Conservation (phyloP, 2,888 invertebrate genomes). For the Pediacus dermestoides region DNA sequence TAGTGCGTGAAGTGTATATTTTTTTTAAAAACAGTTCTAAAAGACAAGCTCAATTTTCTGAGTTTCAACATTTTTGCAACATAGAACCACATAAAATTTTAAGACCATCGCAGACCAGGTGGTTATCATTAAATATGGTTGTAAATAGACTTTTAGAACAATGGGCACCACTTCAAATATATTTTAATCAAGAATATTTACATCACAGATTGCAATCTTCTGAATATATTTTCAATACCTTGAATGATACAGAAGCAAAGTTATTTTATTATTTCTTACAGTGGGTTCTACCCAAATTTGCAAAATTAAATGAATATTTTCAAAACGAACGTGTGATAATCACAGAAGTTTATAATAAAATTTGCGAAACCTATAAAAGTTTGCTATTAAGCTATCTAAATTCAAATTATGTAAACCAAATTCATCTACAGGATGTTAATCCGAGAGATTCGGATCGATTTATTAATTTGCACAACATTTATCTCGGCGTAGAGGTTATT, state of each 20-base stretch:
- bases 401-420: neutral
- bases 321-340: neutral
- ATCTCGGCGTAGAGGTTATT: slow-evolving; percentile 1
- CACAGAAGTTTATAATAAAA: neutral
- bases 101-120: slow-evolving; percentile 3
- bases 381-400: neutral
- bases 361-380: neutral
- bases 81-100: slow-evolving; percentile 2
- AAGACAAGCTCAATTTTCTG: neutral
- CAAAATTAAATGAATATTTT: slow-evolving; percentile 7
- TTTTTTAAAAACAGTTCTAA: slow-evolving; percentile 20
- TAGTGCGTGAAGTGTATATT: slow-evolving; percentile 29
- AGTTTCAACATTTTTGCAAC: slow-evolving; percentile 1
- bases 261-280: slow-evolving; percentile 11
- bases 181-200: neutral
- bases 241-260: slow-evolving; percentile 3
- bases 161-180: neutral
- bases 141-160: slow-evolving; percentile 1
- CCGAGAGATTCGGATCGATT: neutral
- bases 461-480: neutral
- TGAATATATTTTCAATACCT: slow-evolving; percentile 3
- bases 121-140: slow-evolving; percentile 2
- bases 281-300: slow-evolving; percentile 8
- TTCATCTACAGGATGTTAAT: neutral
- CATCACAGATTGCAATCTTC: slow-evolving; percentile 6